These are phyloP conservation scores for Brachionus paranguensis DNA, from an alignment of 1,140 invertebrate species.

Conservation along the genomic window DNA sequence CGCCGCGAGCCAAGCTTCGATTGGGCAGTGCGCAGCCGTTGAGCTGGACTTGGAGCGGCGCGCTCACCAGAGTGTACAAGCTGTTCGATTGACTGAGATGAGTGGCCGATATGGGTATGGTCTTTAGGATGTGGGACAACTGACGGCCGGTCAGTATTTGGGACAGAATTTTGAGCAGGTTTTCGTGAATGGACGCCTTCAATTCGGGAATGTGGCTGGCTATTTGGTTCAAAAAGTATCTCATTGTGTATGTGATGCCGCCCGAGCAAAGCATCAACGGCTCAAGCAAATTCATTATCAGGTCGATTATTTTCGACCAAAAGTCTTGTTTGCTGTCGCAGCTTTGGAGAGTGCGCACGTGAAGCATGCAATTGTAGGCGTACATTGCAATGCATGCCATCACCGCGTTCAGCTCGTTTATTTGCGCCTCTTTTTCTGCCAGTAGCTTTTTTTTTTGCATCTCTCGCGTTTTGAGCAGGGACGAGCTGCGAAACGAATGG, in stretches of 20 bases:
- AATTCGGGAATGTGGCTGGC: constrained; percentile 78
- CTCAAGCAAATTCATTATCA: not conserved
- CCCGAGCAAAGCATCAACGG: constrained; percentile 19
- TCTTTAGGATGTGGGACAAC: constrained; percentile 43
- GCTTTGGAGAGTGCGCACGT: not conserved
- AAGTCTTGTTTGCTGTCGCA: not conserved
- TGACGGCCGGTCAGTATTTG: constrained; percentile 82
- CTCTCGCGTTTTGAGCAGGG: not conserved
- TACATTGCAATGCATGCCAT: constrained; percentile 38
- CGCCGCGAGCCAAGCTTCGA: not conserved
- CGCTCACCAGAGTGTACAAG: not conserved
- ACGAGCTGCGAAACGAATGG: not conserved
- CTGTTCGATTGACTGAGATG: not conserved
- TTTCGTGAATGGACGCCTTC: constrained; percentile 83
- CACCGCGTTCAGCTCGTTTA: constrained; percentile 20
- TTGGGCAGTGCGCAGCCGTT: not conserved
- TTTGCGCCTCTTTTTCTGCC: constrained; percentile 32
- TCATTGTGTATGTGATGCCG: constrained; percentile 24
- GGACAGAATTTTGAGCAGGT: constrained; percentile 76
- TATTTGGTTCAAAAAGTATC: constrained; percentile 67
- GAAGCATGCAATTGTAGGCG: not conserved
- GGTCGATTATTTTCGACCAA: not conserved
- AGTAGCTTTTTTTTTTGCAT: not conserved
- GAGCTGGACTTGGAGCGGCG: not conserved
- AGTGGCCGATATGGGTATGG: not conserved